phyloP scores from a whole-genome alignment of 1,140 invertebrate species.

The Danaus plexippus region DNA sequence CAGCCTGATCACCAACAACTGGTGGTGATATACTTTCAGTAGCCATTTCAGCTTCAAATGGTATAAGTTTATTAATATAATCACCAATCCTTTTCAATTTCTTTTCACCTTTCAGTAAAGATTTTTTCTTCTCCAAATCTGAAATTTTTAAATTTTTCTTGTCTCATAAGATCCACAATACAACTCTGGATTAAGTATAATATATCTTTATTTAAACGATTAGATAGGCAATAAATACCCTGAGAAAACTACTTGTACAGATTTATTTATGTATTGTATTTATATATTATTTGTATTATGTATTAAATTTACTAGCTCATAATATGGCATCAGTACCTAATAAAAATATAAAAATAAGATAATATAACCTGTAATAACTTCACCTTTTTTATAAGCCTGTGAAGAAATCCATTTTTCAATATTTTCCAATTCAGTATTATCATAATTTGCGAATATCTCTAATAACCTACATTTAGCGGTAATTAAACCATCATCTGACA shows the following conservation, averaged over 20 bases:
- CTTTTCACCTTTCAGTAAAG: constrained; percentile 38
- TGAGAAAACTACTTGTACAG: too few relatives aligned
- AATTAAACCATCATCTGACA: constrained; percentile 35
- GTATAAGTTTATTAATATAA: constrained; percentile 72
- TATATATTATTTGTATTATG: too few relatives aligned
- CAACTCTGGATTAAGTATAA: too few relatives aligned
- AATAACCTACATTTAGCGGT: constrained; percentile 38
- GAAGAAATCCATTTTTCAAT: constrained; percentile 53
- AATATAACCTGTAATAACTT: too few relatives aligned
- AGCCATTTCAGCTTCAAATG: constrained; percentile 72
- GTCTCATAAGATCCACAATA: too few relatives aligned
- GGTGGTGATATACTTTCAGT: constrained; percentile 74
- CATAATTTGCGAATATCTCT: constrained; percentile 39
- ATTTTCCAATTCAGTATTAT: constrained; percentile 30
- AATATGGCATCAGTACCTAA: too few relatives aligned
- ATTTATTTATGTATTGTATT: too few relatives aligned
- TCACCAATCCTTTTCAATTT: constrained; percentile 67
- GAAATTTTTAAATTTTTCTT: constrained; percentile 19
- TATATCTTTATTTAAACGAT: too few relatives aligned
- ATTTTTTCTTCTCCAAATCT: constrained; percentile 57
- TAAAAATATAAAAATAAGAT: too few relatives aligned
- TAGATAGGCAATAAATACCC: too few relatives aligned
- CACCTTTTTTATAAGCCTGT: constrained; percentile 49
- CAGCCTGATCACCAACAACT: constrained; percentile 73
- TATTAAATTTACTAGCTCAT: too few relatives aligned